Base-by-base conservation (phyloP, 1,140 invertebrate genomes). In the Atta cephalotes region DNA sequence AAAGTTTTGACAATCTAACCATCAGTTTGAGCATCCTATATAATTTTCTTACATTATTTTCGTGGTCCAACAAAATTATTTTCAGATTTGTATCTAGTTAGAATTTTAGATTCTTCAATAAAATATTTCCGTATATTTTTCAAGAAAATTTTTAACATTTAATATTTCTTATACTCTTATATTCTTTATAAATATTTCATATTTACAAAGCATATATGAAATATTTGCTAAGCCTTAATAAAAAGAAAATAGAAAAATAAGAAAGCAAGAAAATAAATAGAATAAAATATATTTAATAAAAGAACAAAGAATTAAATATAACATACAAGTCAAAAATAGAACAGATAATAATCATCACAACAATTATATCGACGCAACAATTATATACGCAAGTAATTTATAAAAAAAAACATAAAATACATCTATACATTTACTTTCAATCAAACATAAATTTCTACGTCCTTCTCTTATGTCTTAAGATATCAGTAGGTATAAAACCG, bases 381-480 rank as follows among this genome's bases (percentile, higher is more conserved):
- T 31, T 31, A 31, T 3, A 31, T 3, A 31, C 28, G 25, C 25
- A 25, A 25, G 25, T 25, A 31, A 31, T 63, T 31, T 16, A 21
- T 31, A 16, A 45, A 63, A 80, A 80, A 68, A 3, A 4, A 53
- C 63, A 53, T 18, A 60, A 2, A 35, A 5, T 16, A 21, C 28
- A 53, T 80, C 4, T 53, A 21, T 80, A 31, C 28, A 31, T 31
- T 3, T 2, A 14, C 2, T 58, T 25, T 63, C 25, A 18, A 77
- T 58, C 65, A 2, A 2, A 12, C 2, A 87, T 62, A 16, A 78
- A 71, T 88, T 76, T 79, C 39, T 21, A 58, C 45, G 28, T 45
- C 39, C 60, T 12, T 62, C 25, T 39, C 62, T 25, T 56, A 45
- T 39, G 25, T 45, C 62, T 21, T 56, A 45, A 51, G n/a, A 16